Evolutionary conservation across 2,888 invertebrate species (phyloP).

Genomic region (Branchipolynoe longqiensis): DNA sequence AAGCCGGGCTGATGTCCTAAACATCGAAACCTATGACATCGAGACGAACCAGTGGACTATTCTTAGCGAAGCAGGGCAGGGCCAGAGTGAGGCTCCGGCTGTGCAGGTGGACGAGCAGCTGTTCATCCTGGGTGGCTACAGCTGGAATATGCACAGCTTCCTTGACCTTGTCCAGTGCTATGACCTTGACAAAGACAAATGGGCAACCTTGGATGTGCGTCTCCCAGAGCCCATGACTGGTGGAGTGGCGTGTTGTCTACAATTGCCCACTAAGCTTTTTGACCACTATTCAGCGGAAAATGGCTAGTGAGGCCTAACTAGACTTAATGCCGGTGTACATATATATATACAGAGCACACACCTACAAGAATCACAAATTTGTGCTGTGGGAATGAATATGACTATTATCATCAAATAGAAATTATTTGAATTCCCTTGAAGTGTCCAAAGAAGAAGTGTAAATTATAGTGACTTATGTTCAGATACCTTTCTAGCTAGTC

Average conservation of each 20-base stretch:
- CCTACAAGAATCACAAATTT: not conserved
- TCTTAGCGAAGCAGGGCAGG: constrained; percentile 65
- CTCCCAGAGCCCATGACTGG: constrained; percentile 69
- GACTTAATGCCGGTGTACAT: not conserved
- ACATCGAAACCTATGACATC: constrained; percentile 68
- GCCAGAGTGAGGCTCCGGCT: constrained; percentile 68
- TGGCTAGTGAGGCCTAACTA: not conserved
- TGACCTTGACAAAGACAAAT: constrained; percentile 66
- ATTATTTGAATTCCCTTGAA: too few relatives aligned
- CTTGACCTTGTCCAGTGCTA: constrained; percentile 68
- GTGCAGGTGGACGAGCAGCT: constrained; percentile 62
- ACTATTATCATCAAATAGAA: too few relatives aligned
- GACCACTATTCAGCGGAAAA: constrained; percentile 22
- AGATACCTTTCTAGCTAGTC: too few relatives aligned
- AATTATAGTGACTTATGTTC: too few relatives aligned
- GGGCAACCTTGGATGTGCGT: constrained; percentile 64
- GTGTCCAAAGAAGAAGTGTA: too few relatives aligned
- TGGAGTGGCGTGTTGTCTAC: constrained; percentile 67
- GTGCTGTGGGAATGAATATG: too few relatives aligned
- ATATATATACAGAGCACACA: not conserved
- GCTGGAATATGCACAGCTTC: constrained; percentile 69
- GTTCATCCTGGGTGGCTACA: constrained; percentile 68
- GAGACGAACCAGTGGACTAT: constrained; percentile 69
- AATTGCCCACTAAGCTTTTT: constrained; percentile 64
- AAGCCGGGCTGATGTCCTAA: constrained; percentile 68